Base-by-base conservation (phyloP, 2,797 vertebrate species). In the Cuniculus paca region DNA sequence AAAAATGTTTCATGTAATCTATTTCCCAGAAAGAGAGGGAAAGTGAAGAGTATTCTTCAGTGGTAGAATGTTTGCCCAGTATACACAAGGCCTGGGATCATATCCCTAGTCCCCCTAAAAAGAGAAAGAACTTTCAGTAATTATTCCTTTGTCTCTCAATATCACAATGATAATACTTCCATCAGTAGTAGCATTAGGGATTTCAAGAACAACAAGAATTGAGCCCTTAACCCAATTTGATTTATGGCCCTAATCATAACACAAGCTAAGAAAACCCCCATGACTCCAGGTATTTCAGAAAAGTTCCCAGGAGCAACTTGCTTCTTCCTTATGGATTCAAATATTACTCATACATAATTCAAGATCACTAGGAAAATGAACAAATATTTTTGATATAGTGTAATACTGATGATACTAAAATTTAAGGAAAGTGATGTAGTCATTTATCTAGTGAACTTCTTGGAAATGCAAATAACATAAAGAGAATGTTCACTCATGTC, bases 391-490 rank as follows among this genome's bases (percentile, higher is more conserved):
- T 39, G 50, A 2, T 50, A 78, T n/a, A 79, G 13, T 16, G 50
- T 84, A 72, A 42, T 80, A 68, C 6, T 89, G 34, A 92, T 75
- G 28, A 85, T 68, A 34, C 36, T 88, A 12, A 88, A 92, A 72
- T 54, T 77, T 81, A 77, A 84, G 48, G 63, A 63, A 88, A 61
- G 11, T 63, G 63, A 36, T 72, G 4, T 31, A 88, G 68, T 65
- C 60, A 12, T 63, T 1, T 80, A 58, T 48, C 50, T 56, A 79
- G 39, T 74, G 79, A 91, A 88, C 56, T 92, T 83, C 48, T 77
- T 86, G 19, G 20, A 95, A 94, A 94, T 68, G 31, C n/a, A 91
- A 95, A 86, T 39, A 54, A 6, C 26, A 52, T 39, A 81, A 75
- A 63, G 28, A 87, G n/a, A 80, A 77, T 39, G 17, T 58, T 90